A percentile compares a stretch with the other conserved stretches of the same genome.
These are phyloP conservation scores for Pungitius pungitius DNA, from an alignment of 2,113 vertebrate species.

Conservation along the genomic window DNA sequence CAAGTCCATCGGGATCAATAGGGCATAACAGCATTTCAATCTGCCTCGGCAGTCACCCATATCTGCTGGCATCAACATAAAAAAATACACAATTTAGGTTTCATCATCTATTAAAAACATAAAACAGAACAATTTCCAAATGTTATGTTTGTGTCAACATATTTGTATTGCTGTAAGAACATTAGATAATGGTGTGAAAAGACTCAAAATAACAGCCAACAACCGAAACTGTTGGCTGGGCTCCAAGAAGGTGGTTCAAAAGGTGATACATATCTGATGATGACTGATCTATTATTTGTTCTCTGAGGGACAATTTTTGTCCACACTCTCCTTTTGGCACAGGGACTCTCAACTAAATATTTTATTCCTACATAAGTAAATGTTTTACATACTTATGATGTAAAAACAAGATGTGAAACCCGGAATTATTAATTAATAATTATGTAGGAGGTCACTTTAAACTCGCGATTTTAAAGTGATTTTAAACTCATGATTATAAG, in stretches of 20 bases:
- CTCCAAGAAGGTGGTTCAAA: neutral
- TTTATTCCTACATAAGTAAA: neutral
- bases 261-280: conserved; percentile 1
- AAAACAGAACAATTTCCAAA: neutral
- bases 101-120: neutral
- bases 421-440: neutral
- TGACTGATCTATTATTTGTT: neutral
- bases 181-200: neutral
- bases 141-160: neutral
- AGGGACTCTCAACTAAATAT: neutral
- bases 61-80: neutral
- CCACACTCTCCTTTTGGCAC: conserved; percentile 8
- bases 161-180: neutral
- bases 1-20: neutral
- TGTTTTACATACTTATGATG: conserved; percentile 6
- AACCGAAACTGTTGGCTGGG: neutral
- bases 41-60: neutral
- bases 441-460: no score
- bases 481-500: no score
- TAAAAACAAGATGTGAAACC: conserved; percentile 5
- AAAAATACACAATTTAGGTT: neutral
- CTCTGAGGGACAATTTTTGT: conserved; percentile 12
- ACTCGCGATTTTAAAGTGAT: no score
- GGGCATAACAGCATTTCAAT: neutral
- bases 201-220: neutral